Conservation (phyloP, 2,797 vertebrate species). For the Schizopygopsis pylzovi region DNA sequence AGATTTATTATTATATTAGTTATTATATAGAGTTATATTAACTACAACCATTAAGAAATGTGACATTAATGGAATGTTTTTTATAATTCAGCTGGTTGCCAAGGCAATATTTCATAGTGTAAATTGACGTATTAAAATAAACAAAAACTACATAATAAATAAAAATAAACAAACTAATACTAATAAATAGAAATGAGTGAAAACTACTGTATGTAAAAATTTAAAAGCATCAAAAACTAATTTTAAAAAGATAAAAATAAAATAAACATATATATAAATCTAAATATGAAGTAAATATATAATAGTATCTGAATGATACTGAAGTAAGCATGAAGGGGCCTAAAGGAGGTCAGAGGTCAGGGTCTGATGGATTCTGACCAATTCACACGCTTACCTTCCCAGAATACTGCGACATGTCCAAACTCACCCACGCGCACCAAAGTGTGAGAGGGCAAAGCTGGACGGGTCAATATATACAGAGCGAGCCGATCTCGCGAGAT, state of each 20-base stretch:
- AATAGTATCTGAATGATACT: not conserved
- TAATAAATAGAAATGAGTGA: not conserved
- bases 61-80: too few species aligned
- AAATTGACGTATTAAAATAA: too few species aligned
- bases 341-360: not conserved
- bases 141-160: not conserved
- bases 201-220: not conserved
- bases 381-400: conserved; percentile 86
- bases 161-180: not conserved
- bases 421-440: conserved; percentile 74
- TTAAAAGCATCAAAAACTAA: not conserved
- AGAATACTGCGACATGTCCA: conserved; percentile 87
- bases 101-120: not conserved
- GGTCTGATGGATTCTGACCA: conserved; percentile 4
- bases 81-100: not conserved
- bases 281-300: not conserved
- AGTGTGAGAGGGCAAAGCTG: conserved; percentile 75
- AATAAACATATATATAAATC: not conserved
- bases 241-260: not conserved
- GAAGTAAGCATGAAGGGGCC: not conserved
- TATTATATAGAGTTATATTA: not conserved
- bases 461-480: conserved; percentile 81
- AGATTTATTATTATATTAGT: not conserved
- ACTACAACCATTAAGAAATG: not conserved
- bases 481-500: conserved; percentile 51